Conservation (phyloP, 2,113 vertebrate genomes). For the Eidolon helvum region DNA sequence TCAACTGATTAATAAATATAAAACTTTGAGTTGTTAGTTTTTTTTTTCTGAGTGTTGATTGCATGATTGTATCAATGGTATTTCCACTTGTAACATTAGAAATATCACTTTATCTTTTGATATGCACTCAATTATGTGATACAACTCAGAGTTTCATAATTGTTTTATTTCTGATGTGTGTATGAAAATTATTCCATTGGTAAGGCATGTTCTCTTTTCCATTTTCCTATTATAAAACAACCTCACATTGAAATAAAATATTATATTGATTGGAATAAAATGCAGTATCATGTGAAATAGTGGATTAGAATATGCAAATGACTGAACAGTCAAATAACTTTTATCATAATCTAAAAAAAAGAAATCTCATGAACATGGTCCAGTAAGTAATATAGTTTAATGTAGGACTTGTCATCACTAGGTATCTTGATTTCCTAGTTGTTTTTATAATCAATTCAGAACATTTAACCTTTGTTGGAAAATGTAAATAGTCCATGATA, state of each 20-base stretch:
- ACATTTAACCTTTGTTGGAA: neutral
- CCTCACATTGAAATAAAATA: neutral
- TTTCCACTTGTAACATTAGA: neutral
- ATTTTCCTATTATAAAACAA: neutral
- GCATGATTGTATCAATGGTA: neutral
- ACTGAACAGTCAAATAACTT: neutral
- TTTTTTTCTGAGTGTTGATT: neutral
- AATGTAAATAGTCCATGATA: neutral
- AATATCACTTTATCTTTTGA: neutral
- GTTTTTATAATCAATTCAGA: constrained; percentile 11
- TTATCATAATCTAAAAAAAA: constrained; percentile 4
- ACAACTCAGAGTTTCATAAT: neutral
- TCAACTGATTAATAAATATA: neutral
- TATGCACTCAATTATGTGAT: neutral
- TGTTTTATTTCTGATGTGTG: neutral
- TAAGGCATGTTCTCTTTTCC: neutral
- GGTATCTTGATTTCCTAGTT: neutral
- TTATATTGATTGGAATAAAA: neutral
- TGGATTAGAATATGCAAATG: neutral
- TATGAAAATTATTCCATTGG: neutral
- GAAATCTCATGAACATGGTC: neutral
- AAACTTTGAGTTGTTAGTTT: neutral
- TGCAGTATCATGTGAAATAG: neutral
- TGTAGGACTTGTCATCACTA: neutral
- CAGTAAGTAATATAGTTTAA: neutral